A percentile compares a stretch with the other conserved stretches of the same genome.
Conservation (phyloP, 2,888 invertebrate species). For the Lepas anatifera region DNA sequence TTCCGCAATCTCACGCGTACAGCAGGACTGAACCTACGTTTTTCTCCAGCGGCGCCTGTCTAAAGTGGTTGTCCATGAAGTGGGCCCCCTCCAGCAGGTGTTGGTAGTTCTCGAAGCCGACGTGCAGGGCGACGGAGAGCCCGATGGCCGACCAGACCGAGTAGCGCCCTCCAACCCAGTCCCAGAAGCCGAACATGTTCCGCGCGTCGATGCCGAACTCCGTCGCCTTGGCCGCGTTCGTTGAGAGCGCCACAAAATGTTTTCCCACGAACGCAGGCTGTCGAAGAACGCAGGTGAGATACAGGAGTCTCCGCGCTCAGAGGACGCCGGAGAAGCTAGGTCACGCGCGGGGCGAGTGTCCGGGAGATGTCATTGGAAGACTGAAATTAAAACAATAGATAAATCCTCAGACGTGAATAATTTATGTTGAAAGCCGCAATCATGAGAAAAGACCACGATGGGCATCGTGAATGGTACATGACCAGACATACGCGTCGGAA, state of each 20-base stretch:
- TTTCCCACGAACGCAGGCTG: constrained; percentile 61
- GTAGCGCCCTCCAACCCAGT: constrained; percentile 97
- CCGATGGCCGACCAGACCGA: constrained; percentile 99
- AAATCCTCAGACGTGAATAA: too few species aligned
- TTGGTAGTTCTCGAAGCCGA: constrained; percentile 92
- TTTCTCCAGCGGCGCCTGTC: constrained; percentile 67
- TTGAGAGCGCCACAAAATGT: constrained; percentile 97
- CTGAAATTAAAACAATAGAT: too few species aligned
- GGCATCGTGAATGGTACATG: too few species aligned
- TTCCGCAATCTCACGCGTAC: constrained; percentile 19
- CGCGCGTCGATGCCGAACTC: constrained; percentile 93
- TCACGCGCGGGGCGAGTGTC: too few species aligned
- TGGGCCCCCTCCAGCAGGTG: constrained; percentile 80
- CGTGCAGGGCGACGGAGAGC: constrained; percentile 79
- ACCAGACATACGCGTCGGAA: too few species aligned
- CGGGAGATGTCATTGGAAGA: too few species aligned
- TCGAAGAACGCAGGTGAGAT: not conserved
- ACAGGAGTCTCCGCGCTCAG: too few species aligned
- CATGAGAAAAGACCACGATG: too few species aligned
- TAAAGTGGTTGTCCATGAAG: constrained; percentile 89
- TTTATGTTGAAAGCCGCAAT: too few species aligned
- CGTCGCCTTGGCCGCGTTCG: constrained; percentile 84
- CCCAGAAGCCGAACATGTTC: constrained; percentile 99
- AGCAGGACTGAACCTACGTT: constrained; percentile 54
- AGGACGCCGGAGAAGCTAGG: too few species aligned